phyloP scores from a whole-genome alignment of 1,140 invertebrate genomes.

The Ephestia elutella region DNA sequence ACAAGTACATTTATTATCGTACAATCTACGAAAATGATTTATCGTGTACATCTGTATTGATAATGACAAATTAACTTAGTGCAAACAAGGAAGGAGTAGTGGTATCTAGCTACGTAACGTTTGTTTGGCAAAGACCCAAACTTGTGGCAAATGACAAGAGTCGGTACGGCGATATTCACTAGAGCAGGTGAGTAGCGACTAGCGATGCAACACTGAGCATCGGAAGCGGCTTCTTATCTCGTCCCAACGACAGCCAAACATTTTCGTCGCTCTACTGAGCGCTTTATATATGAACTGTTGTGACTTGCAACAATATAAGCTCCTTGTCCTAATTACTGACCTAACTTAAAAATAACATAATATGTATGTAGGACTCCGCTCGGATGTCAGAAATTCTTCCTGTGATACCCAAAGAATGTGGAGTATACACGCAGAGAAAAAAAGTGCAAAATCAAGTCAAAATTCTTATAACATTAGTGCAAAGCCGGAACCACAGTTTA shows the following conservation, averaged over 20 bases:
- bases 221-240: slow-evolving; percentile 4
- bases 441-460: too few species aligned
- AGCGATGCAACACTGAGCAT: neutral
- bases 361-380: too few species aligned
- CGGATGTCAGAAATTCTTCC: too few species aligned
- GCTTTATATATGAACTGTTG: neutral
- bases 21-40: neutral
- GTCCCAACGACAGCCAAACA: neutral
- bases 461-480: too few species aligned
- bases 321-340: too few species aligned
- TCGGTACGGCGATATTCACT: neutral
- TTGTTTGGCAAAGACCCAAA: slow-evolving; percentile 21
- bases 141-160: slow-evolving; percentile 17
- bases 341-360: too few species aligned
- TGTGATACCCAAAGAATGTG: too few species aligned
- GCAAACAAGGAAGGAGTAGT: neutral
- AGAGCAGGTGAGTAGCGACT: slow-evolving; percentile 1
- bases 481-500: neutral
- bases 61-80: neutral
- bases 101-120: neutral
- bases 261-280: slow-evolving; percentile 1
- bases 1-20: neutral
- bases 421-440: too few species aligned
- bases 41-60: neutral
- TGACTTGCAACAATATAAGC: neutral